phyloP scores from a whole-genome alignment of 2,888 invertebrate genomes.

The Nomada fabriciana region DNA sequence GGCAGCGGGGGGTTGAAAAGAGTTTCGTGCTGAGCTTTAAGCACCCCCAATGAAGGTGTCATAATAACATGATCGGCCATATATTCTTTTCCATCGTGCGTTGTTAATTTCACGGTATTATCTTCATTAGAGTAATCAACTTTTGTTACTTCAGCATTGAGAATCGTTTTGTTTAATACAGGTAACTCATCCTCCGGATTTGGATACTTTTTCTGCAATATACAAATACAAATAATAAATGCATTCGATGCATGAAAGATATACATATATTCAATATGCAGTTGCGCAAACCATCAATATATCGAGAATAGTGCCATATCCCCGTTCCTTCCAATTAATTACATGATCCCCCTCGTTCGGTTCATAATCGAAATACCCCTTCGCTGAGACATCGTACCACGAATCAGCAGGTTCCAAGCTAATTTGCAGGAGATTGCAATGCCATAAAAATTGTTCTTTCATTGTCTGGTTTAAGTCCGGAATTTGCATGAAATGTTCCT shows the following conservation, averaged over 20 bases:
- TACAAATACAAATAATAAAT: not conserved
- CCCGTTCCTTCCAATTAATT: conserved; percentile 77
- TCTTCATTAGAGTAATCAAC: conserved; percentile 71
- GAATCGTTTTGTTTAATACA: conserved; percentile 73
- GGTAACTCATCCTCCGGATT: conserved; percentile 76
- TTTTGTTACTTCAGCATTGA: conserved; percentile 74
- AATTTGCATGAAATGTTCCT: conserved; percentile 48
- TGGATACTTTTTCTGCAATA: conserved; percentile 76
- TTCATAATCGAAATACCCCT: conserved; percentile 15
- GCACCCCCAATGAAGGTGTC: conserved; percentile 89
- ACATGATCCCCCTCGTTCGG: conserved; percentile 61
- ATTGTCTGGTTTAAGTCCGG: conserved; percentile 57
- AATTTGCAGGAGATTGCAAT: conserved; percentile 45
- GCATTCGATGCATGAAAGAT: not conserved
- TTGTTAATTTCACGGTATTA: conserved; percentile 64
- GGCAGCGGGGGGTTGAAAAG: conserved; percentile 87
- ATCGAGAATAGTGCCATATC: conserved; percentile 76
- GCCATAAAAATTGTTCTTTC: conserved; percentile 52
- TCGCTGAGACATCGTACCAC: conserved; percentile 65
- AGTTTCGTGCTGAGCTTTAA: conserved; percentile 86
- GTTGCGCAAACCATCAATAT: conserved; percentile 75
- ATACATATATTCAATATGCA: not conserved
- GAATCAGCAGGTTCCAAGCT: conserved; percentile 61
- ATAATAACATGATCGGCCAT: conserved; percentile 88
- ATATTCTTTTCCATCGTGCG: conserved; percentile 85